Base-by-base conservation (phyloP, 2,888 invertebrate species). In the Nymphalis polychloros region DNA sequence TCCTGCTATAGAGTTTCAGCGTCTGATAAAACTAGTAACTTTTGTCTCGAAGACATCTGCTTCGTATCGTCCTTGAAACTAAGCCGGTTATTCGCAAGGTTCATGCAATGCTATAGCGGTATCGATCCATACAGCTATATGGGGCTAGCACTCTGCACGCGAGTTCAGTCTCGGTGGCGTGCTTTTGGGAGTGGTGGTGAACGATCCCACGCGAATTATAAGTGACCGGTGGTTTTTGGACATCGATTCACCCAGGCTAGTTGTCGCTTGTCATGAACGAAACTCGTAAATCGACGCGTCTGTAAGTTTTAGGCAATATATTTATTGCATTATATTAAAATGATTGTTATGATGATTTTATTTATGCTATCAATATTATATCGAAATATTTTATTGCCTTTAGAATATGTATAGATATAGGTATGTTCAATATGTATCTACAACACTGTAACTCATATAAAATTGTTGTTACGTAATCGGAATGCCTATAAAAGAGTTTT, bases 91-190 rank as follows among this genome's bases (percentile, higher is more conserved):
- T 55, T 80, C 71, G 77, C 78, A 74, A 74, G 75, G 75, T 74
- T 72, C 71, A 72, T 74, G 69, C 73, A 64, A 66, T 70, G 70
- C 70, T 70, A 75, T 75, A 68, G 73, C 73, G 72, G 72, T 78
- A 79, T 80, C 74, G 80, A 80, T 78, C 79, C 73, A 72, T 68
- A 68, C 74, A 76, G 78, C 78, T 75, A 73, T 73, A 76, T 79
- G 82, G 80, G 63, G 79, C 79, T 76, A 77, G 77, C 78, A 75
- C 70, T 41, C 41, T 77, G 77, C 90, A 89, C 90, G 90, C 89
- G 82, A 88, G 72, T 81, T 79, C 77, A 74, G 75, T 76, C 76
- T 80, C 81, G 80, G 82, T 82, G 74, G 79, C 77, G 79, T 80
- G 81, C 80, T 81, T 76, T 73, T 78, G 80, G 84, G 83, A 81